Evolutionary conservation across 2,888 invertebrate species (phyloP), one percentile per base, ranked within the genome.

Genomic region (Herminia tarsipennalis): DNA sequence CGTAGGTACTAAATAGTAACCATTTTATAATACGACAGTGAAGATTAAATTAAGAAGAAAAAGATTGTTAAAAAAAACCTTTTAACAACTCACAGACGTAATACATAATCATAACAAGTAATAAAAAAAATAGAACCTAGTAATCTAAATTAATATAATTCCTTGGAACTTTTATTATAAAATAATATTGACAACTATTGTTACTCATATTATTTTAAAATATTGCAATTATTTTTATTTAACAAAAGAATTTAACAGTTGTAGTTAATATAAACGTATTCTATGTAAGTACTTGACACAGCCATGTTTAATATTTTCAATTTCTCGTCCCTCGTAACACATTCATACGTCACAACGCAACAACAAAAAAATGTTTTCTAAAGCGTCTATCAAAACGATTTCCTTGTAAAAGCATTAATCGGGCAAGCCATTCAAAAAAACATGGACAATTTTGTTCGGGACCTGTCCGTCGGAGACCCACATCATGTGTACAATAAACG

Each of bases 321-420:
- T 56, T 63, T 66, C 56, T 55, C 60, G 48, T 61, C 36, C 32
- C 40, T 34, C 51, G 58, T 53, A 55, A 56, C 59, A 53, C 52
- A 67, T 70, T 67, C 68, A 67, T 67, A 55, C 43, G 45, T 54
- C 61, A 68, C 61, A 56, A 38, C 42, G 53, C 45, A 49, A 44
- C 56, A 63, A 36, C 67, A 67, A 52, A 67, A 80, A 78, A 73
- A 64, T 65, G 63, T 70, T 83, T 83, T 79, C 72, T 68, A 80
- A 81, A 81, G 78, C 84, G 78, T 81, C 84, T 81, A 78, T 88
- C 88, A 86, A 82, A 85, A 79, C 73, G 78, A 83, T 81, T 85
- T 83, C 73, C 81, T 70, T 78, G 76, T 80, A 79, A 77, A 83
- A 80, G 75, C 77, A 80, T 80, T 82, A 83, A 83, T 84, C 82